Evolutionary conservation across 2,113 vertebrate genomes (phyloP).

Genomic region (Proteles cristata): DNA sequence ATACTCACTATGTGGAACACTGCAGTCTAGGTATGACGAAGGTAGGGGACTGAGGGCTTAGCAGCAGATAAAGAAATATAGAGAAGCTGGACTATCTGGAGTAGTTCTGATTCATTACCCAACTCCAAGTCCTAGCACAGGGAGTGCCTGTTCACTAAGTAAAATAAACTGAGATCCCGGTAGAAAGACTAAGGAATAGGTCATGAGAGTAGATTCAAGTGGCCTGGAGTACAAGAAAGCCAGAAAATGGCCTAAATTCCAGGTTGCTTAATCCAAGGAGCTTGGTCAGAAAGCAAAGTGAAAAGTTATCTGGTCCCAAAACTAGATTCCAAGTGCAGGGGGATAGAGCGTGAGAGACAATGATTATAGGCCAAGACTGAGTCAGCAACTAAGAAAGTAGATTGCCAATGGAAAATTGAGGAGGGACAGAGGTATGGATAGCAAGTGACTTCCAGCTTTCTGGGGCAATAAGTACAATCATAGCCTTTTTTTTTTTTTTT

Average conservation of each 20-base stretch:
- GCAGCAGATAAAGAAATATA: not conserved
- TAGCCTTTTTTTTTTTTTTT: not conserved
- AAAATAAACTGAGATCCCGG: not conserved
- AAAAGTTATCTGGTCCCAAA: conserved; percentile 16
- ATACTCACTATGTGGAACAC: not conserved
- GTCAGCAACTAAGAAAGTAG: not conserved
- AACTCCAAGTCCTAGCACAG: not conserved
- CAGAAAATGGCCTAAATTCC: not conserved
- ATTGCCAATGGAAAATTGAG: not conserved
- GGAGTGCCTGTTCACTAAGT: not conserved
- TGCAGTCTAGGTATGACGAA: not conserved
- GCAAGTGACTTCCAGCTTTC: not conserved
- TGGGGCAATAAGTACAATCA: not conserved
- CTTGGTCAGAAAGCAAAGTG: conserved; percentile 27
- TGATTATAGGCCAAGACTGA: not conserved
- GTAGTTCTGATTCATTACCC: not conserved
- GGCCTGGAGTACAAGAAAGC: not conserved
- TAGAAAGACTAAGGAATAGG: not conserved
- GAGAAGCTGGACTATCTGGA: not conserved
- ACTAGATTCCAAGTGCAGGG: not conserved
- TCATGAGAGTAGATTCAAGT: not conserved
- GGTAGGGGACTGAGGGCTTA: not conserved
- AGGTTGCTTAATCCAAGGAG: not conserved
- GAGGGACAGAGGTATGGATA: not conserved
- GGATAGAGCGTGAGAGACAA: not conserved